Evolutionary conservation across 2,113 vertebrate genomes (phyloP), one percentile per base, ranked within the genome.

Genomic region (Microtus montanus): DNA sequence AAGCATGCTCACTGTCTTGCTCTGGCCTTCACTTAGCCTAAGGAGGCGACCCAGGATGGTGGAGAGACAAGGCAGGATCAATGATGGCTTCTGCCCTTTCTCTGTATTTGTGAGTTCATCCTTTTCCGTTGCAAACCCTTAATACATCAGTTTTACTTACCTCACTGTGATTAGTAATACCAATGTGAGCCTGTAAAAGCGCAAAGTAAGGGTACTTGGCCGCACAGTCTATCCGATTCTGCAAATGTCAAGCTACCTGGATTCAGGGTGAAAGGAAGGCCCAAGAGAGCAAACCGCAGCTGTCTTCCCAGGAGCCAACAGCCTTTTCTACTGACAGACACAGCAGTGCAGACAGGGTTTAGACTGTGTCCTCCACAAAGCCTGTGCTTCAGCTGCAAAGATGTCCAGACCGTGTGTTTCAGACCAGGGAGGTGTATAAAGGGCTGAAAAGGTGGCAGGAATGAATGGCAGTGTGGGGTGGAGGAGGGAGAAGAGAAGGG

Each of bases 301-400:
- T 82, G 87, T 61, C 95, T 95, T 92, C 95, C 95, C 26, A 74
- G 95, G 96, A 87, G 75, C 80, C 22, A 97, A 95, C 96, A 97
- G 97, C 93, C 94, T 52, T 44, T 90, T 93, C 95, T 89, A 49
- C 49, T 49, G 49, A 49, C 49, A 49, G 49, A 49, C 11, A 49
- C 49, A 13, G 49, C 49, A 89, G 54, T 78, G 93, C 91, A 97
- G 97, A 96, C 97, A 49, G 54, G 93, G 97, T 86, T 96, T 83
- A 78, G 95, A 47, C 70, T 79, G 30, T 7, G 1, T 33, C 77
- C 71, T 63, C 66, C 28, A 5, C 47, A 49, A 22, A 33, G 33
- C 38, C 74, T 13, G 63, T 52, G 47, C 26, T 7, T 47, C 26
- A 77, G 92, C 61, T 93, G 78, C 13, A 0, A 85, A 58, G 41